These are phyloP conservation scores for Ernsta delagoae DNA, from an alignment of 2,888 invertebrate genomes.

Conservation along the genomic window DNA sequence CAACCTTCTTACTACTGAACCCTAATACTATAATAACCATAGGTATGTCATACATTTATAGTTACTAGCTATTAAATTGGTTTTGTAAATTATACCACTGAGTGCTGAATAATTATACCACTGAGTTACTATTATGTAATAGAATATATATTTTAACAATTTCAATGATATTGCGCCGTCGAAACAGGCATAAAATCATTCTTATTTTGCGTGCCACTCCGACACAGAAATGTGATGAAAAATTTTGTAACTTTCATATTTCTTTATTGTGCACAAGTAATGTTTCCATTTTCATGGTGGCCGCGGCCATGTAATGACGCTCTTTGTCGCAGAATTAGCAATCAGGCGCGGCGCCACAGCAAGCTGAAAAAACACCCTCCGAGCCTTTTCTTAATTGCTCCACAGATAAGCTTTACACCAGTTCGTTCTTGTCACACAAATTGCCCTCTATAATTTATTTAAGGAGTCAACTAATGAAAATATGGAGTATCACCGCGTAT, in stretches of 20 bases:
- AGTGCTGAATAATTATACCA: too few relatives aligned
- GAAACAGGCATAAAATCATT: not conserved
- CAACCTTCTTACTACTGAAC: too few relatives aligned
- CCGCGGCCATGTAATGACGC: slow-evolving; percentile 65
- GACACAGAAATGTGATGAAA: slow-evolving; percentile 7
- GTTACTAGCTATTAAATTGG: too few relatives aligned
- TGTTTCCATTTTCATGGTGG: slow-evolving; percentile 65
- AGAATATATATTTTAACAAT: not conserved
- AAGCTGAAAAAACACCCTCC: slow-evolving; percentile 60
- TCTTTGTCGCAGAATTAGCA: slow-evolving; percentile 80
- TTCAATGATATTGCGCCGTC: not conserved
- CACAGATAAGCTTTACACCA: slow-evolving; percentile 69
- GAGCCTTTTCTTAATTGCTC: slow-evolving; percentile 74
- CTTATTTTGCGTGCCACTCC: too few relatives aligned
- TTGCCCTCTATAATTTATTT: slow-evolving; percentile 67
- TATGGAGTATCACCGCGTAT: slow-evolving; percentile 51
- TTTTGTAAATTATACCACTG: too few relatives aligned
- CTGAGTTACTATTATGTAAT: too few relatives aligned
- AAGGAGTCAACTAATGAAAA: slow-evolving; percentile 66
- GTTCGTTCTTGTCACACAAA: slow-evolving; percentile 63
- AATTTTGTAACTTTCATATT: slow-evolving; percentile 35
- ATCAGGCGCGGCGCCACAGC: slow-evolving; percentile 61
- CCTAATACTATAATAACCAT: too few relatives aligned
- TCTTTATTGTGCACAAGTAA: slow-evolving; percentile 41
- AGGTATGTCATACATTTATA: too few relatives aligned